Conservation (phyloP, 2,888 invertebrate genomes). For the Polydrusus cervinus region DNA sequence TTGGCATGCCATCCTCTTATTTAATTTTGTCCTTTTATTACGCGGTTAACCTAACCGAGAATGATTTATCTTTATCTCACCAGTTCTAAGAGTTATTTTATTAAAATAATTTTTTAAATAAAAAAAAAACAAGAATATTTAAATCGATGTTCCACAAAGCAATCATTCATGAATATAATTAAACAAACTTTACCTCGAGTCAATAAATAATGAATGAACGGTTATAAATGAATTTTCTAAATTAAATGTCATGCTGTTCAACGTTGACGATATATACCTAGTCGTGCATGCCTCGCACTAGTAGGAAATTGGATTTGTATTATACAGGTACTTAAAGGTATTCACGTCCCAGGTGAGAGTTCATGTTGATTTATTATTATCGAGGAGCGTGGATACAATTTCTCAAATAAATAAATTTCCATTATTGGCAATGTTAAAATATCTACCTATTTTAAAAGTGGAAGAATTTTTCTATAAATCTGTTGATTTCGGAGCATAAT, state of each 20-base stretch:
- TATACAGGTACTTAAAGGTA: constrained; percentile 25
- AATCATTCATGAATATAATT: constrained; percentile 33
- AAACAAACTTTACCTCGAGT: constrained; percentile 27
- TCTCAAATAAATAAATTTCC: not conserved
- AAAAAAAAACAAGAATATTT: constrained; percentile 21
- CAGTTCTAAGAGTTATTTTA: not conserved
- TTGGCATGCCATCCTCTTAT: no score
- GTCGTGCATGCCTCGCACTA: constrained; percentile 15
- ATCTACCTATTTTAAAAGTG: no score
- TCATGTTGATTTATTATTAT: constrained; percentile 26
- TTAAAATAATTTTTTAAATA: constrained; percentile 17
- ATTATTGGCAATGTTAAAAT: no score
- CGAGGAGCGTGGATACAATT: constrained; percentile 3
- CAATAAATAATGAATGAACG: constrained; percentile 38
- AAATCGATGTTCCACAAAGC: constrained; percentile 22
- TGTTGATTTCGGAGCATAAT: no score
- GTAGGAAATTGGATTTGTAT: constrained; percentile 34
- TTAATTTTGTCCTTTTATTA: no score
- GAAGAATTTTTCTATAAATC: no score
- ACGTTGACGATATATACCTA: constrained; percentile 35
- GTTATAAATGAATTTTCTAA: constrained; percentile 45
- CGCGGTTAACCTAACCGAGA: no score
- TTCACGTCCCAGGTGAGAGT: constrained; percentile 19
- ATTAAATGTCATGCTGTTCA: constrained; percentile 36
- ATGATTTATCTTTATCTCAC: no score